Percentiles rank a stretch among this genome's conserved stretches.
phyloP scores from a whole-genome alignment of 2,888 invertebrate genomes.

The Melinaea menophilus region DNA sequence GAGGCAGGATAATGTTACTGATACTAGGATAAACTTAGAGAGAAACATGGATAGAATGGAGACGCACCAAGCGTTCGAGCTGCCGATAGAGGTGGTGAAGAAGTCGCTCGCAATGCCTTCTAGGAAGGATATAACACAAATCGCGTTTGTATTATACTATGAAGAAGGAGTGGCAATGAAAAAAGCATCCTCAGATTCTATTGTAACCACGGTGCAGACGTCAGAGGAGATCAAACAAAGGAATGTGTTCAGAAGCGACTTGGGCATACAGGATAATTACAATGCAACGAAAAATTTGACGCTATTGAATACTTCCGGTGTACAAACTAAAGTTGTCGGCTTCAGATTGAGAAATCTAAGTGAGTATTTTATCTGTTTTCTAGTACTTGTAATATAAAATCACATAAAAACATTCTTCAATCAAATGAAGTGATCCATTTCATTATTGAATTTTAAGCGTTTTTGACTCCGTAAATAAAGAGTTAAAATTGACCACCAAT shows the following conservation, averaged over 20 bases:
- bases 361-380: slow-evolving; percentile 43
- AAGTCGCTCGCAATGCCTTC: slow-evolving; percentile 48
- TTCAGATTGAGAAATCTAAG: slow-evolving; percentile 66
- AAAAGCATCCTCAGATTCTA: slow-evolving; percentile 47
- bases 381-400: no score
- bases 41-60: slow-evolving; percentile 45
- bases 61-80: slow-evolving; percentile 49
- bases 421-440: no score
- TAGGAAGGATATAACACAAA: slow-evolving; percentile 50
- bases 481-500: no score
- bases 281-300: slow-evolving; percentile 62
- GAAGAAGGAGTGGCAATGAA: slow-evolving; percentile 60
- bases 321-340: slow-evolving; percentile 62
- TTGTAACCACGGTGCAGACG: slow-evolving; percentile 49
- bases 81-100: slow-evolving; percentile 57
- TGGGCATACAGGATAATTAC: slow-evolving; percentile 55
- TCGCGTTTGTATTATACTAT: slow-evolving; percentile 69
- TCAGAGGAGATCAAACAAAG: slow-evolving; percentile 54
- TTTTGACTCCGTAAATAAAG: no score
- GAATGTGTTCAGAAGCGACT: slow-evolving; percentile 61
- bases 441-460: no score
- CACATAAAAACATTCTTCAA: no score
- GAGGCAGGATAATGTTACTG: slow-evolving; percentile 58
- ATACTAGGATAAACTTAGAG: slow-evolving; percentile 44
- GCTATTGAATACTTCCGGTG: slow-evolving; percentile 60